These are phyloP conservation scores for Gryon sp. DNA, from an alignment of 1,140 invertebrate species.

Conservation along the genomic window DNA sequence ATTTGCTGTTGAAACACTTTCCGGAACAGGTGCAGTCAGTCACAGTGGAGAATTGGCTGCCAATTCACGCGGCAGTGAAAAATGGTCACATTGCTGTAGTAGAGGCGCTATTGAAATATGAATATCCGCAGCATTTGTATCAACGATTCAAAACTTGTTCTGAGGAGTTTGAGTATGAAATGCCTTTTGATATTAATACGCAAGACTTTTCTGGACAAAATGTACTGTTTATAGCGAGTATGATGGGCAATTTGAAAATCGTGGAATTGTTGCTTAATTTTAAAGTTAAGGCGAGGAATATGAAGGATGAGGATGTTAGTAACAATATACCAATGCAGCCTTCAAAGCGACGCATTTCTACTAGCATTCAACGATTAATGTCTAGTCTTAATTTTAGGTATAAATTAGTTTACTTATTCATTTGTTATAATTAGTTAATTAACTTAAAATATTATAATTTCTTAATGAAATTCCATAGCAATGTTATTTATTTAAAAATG, in stretches of 20 bases:
- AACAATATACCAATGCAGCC: slow-evolving; percentile 75
- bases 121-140: slow-evolving; percentile 87
- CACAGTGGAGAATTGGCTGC: slow-evolving; percentile 95
- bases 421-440: slow-evolving; percentile 2
- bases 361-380: slow-evolving; percentile 93
- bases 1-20: slow-evolving; percentile 86
- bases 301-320: slow-evolving; percentile 76
- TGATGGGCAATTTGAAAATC: slow-evolving; percentile 89
- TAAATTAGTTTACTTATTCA: neutral
- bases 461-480: no score
- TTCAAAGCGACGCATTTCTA: slow-evolving; percentile 88
- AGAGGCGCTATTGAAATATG: slow-evolving; percentile 88
- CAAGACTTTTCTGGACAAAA: slow-evolving; percentile 94
- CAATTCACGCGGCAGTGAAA: slow-evolving; percentile 94
- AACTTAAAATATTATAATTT: no score
- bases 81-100: slow-evolving; percentile 90
- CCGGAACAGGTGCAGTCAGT: slow-evolving; percentile 85
- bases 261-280: slow-evolving; percentile 89
- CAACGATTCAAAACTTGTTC: slow-evolving; percentile 82
- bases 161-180: slow-evolving; percentile 89
- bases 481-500: no score
- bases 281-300: slow-evolving; percentile 83
- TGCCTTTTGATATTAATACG: slow-evolving; percentile 94
- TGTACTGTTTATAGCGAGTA: slow-evolving; percentile 92
- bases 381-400: slow-evolving; percentile 85